Evolutionary conservation across 1,140 invertebrate species (phyloP).

Genomic region (Hycleus cichorii): DNA sequence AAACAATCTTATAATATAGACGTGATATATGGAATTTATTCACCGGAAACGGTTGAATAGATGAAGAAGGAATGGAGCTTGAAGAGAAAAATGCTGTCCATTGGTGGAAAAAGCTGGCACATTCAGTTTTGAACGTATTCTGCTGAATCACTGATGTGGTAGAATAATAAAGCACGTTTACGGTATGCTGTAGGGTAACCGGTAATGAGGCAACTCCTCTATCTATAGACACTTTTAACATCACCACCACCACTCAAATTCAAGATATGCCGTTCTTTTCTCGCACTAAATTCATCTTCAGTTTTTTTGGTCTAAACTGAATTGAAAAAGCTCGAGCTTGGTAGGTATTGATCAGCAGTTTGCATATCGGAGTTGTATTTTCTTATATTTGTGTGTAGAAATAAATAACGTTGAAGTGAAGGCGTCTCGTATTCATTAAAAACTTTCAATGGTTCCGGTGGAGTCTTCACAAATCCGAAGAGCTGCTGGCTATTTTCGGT

Average conservation of each 20-base stretch:
- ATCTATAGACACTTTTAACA: slow-evolving; percentile 23
- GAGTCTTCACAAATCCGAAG: no score
- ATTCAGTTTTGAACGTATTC: slow-evolving; percentile 13
- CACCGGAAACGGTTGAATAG: slow-evolving; percentile 14
- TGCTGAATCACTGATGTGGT: slow-evolving; percentile 30
- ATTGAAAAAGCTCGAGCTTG: no score
- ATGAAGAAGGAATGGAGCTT: not conserved
- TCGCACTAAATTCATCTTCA: slow-evolving; percentile 5
- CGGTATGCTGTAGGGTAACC: slow-evolving; percentile 18
- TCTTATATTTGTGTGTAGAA: slow-evolving; percentile 6
- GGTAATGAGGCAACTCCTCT: slow-evolving; percentile 24
- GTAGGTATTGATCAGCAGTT: not conserved
- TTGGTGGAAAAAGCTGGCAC: slow-evolving; percentile 5
- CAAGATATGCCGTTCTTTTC: slow-evolving; percentile 19
- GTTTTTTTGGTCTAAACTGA: slow-evolving; percentile 1
- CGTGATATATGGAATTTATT: slow-evolving; percentile 15
- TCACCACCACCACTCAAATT: not conserved
- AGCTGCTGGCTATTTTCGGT: no score
- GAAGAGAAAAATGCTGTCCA: slow-evolving; percentile 15
- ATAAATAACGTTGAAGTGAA: no score
- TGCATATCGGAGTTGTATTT: slow-evolving; percentile 8
- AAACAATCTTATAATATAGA: slow-evolving; percentile 14
- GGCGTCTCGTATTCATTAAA: no score
- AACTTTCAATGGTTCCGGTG: no score
- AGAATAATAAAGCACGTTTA: slow-evolving; percentile 31